These are phyloP conservation scores for Dascillus cervinus DNA, from an alignment of 2,888 invertebrate species.

Conservation along the genomic window DNA sequence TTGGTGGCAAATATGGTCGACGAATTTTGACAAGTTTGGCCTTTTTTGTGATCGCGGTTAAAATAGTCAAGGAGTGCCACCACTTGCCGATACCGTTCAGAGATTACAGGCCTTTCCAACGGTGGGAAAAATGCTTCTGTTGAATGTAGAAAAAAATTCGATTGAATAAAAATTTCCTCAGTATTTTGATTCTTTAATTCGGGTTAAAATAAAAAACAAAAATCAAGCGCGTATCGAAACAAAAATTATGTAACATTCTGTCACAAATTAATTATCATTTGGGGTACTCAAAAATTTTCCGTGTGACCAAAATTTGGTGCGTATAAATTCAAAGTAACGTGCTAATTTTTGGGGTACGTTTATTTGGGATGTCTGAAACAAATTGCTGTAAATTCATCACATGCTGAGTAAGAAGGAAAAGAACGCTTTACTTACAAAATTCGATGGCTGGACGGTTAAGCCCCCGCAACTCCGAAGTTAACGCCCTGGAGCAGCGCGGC, in stretches of 20 bases:
- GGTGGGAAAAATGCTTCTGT: too few relatives aligned
- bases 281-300: constrained; percentile 15
- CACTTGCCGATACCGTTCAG: too few relatives aligned
- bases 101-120: too few relatives aligned
- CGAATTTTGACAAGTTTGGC: too few relatives aligned
- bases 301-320: constrained; percentile 11
- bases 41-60: too few relatives aligned
- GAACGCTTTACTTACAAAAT: too few relatives aligned
- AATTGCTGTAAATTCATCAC: constrained; percentile 10
- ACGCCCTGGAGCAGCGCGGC: constrained; percentile 76
- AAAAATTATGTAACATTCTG: constrained; percentile 22
- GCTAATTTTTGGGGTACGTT: constrained; percentile 7
- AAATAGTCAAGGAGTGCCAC: too few relatives aligned
- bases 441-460: constrained; percentile 65
- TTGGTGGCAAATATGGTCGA: too few relatives aligned
- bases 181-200: background rate
- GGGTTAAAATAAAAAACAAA: constrained; percentile 1
- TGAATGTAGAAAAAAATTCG: too few relatives aligned
- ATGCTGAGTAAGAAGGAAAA: constrained; percentile 2
- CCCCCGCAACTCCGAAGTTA: constrained; percentile 76
- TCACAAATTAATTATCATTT: constrained; percentile 13
- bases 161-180: too few relatives aligned
- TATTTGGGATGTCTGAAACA: constrained; percentile 12
- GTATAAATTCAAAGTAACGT: constrained; percentile 5
- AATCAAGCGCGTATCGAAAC: constrained; percentile 20